Evolutionary conservation across 2,888 invertebrate genomes (phyloP).

Genomic region (Resseliella maxima): DNA sequence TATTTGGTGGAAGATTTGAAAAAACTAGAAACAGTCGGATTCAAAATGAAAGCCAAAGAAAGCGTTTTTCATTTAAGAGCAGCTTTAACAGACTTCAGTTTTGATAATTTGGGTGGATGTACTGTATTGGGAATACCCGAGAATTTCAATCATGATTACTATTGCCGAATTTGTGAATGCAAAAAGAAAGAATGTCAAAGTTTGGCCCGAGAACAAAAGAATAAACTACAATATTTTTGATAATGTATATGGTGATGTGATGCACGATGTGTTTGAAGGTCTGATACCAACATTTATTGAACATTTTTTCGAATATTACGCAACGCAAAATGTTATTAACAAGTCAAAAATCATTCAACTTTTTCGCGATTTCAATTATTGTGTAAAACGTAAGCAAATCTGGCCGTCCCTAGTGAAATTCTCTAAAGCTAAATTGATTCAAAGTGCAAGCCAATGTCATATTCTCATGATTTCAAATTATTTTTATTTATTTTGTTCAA

Average conservation of each 20-base stretch:
- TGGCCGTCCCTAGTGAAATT: neutral
- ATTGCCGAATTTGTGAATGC: slow-evolving; percentile 6
- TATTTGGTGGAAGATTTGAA: neutral
- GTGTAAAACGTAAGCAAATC: neutral
- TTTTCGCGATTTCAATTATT: neutral
- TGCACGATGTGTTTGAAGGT: slow-evolving; percentile 9
- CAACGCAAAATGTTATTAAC: neutral
- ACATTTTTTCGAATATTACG: neutral
- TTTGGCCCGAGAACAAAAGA: neutral
- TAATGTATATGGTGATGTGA: neutral
- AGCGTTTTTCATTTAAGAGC: neutral
- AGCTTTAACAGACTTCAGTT: neutral
- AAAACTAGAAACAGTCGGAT: neutral
- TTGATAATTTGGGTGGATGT: neutral
- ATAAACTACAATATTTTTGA: slow-evolving; percentile 3
- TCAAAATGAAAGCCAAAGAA: neutral
- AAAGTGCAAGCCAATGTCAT: neutral
- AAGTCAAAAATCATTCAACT: neutral
- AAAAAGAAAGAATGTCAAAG: neutral
- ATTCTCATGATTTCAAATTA: neutral
- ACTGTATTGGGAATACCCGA: neutral
- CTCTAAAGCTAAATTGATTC: neutral
- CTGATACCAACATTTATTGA: neutral
- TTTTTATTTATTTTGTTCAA: too few relatives aligned
- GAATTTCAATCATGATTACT: neutral